phyloP scores from a whole-genome alignment of 2,113 vertebrate genomes.

The Amia ocellicauda region DNA sequence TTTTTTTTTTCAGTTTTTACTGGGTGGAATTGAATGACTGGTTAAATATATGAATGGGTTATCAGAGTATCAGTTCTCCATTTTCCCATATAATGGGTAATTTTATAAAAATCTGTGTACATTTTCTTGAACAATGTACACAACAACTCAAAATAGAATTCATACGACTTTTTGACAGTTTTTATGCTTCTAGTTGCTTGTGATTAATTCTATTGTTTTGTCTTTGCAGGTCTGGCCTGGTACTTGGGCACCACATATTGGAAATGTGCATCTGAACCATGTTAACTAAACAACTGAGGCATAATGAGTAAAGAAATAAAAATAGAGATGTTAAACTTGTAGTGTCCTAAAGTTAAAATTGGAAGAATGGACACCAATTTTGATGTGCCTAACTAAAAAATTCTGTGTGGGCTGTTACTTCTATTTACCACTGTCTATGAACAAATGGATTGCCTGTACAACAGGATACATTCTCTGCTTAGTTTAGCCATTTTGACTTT shows the following conservation, averaged over 20 bases:
- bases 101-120: too few relatives aligned
- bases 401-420: constrained; percentile 76
- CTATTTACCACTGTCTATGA: constrained; percentile 74
- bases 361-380: constrained; percentile 62
- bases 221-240: constrained; percentile 94
- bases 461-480: constrained; percentile 84
- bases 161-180: too few relatives aligned
- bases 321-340: constrained; percentile 60
- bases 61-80: too few relatives aligned
- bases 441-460: constrained; percentile 82
- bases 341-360: constrained; percentile 53
- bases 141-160: too few relatives aligned
- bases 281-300: constrained; percentile 81
- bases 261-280: constrained; percentile 98
- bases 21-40: too few relatives aligned
- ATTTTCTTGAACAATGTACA: too few relatives aligned
- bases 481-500: constrained; percentile 91
- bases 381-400: constrained; percentile 88
- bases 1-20: too few relatives aligned
- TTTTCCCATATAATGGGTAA: too few relatives aligned
- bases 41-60: too few relatives aligned
- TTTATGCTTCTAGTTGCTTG: too few relatives aligned
- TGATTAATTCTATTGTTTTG: constrained; percentile 61
- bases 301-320: constrained; percentile 45
- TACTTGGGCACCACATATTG: constrained; percentile 97